Evolutionary conservation across 2,797 vertebrate genomes (phyloP).

Genomic region (Eulemur mongoz): DNA sequence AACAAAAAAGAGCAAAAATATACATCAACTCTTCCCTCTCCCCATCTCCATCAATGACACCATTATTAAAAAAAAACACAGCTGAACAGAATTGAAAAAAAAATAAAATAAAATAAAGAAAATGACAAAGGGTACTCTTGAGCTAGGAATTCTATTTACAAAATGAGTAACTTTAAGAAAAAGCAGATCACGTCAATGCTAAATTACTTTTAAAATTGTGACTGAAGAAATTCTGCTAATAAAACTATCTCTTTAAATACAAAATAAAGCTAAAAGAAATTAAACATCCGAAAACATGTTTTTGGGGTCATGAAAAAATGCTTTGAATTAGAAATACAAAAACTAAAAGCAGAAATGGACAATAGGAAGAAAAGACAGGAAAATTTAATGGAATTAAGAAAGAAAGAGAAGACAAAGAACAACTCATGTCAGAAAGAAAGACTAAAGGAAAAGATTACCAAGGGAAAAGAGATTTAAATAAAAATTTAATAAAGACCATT

Average conservation of each 20-base stretch:
- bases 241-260: neutral
- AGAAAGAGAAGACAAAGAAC: neutral
- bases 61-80: neutral
- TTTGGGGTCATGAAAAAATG: neutral
- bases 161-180: neutral
- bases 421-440: neutral
- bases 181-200: neutral
- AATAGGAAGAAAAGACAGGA: neutral
- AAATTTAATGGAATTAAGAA: neutral
- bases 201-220: neutral
- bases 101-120: neutral
- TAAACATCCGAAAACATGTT: neutral
- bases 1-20: neutral
- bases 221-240: neutral
- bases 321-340: neutral
- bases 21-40: neutral
- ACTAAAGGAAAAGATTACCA: neutral
- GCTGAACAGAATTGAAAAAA: neutral
- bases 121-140: neutral
- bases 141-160: neutral
- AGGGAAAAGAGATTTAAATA: neutral
- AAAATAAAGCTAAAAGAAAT: neutral
- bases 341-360: neutral
- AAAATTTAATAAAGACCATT: neutral
- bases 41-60: neutral